These are phyloP conservation scores for Brachyrhaphis roseni DNA, from an alignment of 2,797 vertebrate species.

Conservation along the genomic window DNA sequence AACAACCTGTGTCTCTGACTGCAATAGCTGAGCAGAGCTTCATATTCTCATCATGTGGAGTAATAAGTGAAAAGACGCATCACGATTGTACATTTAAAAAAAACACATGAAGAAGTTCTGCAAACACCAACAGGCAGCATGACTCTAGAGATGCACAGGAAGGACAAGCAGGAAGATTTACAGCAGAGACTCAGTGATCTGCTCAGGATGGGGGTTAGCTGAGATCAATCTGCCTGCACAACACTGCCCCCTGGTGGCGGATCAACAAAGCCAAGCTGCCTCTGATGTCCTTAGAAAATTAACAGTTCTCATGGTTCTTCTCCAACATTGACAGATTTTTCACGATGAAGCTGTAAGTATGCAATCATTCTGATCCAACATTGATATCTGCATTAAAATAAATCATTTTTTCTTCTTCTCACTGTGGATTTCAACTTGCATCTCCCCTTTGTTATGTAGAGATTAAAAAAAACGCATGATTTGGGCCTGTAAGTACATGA, in stretches of 20 bases:
- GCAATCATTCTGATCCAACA: neutral
- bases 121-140: slow-evolving; percentile 18
- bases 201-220: slow-evolving; percentile 47
- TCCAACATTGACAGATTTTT: neutral
- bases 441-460: slow-evolving; percentile 40
- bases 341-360: slow-evolving; percentile 1
- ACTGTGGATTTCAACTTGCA: slow-evolving; percentile 14
- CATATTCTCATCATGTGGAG: slow-evolving; percentile 35
- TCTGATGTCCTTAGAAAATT: neutral
- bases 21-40: slow-evolving; percentile 12
- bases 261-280: slow-evolving; percentile 41
- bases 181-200: slow-evolving; percentile 66
- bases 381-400: no score
- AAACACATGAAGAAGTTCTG: slow-evolving; percentile 8
- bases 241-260: slow-evolving; percentile 79
- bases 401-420: neutral
- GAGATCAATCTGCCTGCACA: slow-evolving; percentile 74
- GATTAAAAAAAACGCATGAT: slow-evolving; percentile 65
- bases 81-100: neutral
- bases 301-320: neutral
- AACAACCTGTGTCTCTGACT: neutral
- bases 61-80: slow-evolving; percentile 17
- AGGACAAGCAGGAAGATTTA: slow-evolving; percentile 9
- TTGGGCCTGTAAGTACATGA: slow-evolving; percentile 67
- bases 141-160: slow-evolving; percentile 41